Base-by-base conservation (phyloP, 1,140 invertebrate species). In the Drosophila bipectinata region DNA sequence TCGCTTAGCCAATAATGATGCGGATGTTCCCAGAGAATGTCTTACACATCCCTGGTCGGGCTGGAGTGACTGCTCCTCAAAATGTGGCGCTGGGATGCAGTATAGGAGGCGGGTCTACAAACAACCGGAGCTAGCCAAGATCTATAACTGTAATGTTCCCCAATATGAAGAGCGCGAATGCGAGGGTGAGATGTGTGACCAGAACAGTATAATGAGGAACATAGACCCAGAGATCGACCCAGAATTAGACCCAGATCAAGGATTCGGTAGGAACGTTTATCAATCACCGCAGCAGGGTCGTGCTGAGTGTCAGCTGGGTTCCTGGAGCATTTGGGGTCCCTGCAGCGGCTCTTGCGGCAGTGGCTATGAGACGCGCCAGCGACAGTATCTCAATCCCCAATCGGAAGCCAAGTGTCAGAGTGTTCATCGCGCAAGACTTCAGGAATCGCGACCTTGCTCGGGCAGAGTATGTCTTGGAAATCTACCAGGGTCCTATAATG, bases 21-120 rank as follows among this genome's bases (percentile, higher is more conserved):
- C 8, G 44, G 76, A 56, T 82, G 92, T 92, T 78, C 39, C 91
- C 55, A 91, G 93, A 7, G 92, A 93, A 76, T 98, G 97, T 77
- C 93, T 94, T 1, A 92, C 96, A 3, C 94, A 93, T 12, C 91
- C 94, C 0, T 98, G 97, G 97, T 94, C 94, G 1, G 78, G 92
- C 9, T 98, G 97, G 96, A 95, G 95, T 7, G 92, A 94, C 1
- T 98, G 97, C 84, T 95, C 95, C 8, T 94, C 94, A 0, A 94
- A 94, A 0, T 98, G 97, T 85, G 97, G 97, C 0, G 93, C 93
- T 44, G 97, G 97, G 0, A 92, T 93, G 7, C 93, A 93, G 63
- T 94, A 94, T 9, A 93, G 97, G 6, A 94, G 94, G 28, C 92
- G 96, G 1, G 93, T 93, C 15, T 95, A 94, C 78, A 77, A 92